Evolutionary conservation across 2,113 vertebrate species (phyloP).

Genomic region (Actenoides lindsayi): DNA sequence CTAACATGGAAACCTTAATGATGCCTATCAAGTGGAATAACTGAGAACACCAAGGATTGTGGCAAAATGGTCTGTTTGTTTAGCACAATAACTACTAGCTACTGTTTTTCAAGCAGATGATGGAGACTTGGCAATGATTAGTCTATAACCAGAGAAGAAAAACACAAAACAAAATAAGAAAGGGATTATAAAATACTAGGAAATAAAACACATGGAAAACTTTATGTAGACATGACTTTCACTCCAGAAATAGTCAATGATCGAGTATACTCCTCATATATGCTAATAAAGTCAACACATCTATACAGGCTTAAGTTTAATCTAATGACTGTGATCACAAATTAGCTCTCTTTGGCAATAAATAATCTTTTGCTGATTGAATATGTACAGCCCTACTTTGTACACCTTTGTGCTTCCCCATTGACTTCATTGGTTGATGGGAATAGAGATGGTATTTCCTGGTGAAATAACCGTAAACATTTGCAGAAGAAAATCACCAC

Average conservation of each 20-base stretch:
- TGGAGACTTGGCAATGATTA: slow-evolving; percentile 25
- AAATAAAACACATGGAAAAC: slow-evolving; percentile 39
- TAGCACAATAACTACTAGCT: background rate
- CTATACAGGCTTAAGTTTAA: background rate
- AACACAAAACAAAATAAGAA: slow-evolving; percentile 16
- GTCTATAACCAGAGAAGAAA: background rate
- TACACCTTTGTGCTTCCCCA: background rate
- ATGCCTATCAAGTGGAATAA: background rate
- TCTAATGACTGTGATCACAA: slow-evolving; percentile 36
- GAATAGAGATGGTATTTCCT: background rate
- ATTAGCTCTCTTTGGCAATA: slow-evolving; percentile 32
- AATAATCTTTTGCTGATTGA: slow-evolving; percentile 30
- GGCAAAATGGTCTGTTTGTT: background rate
- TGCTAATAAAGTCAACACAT: background rate
- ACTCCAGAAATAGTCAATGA: slow-evolving; percentile 25
- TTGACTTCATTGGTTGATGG: background rate
- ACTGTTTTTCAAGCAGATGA: slow-evolving; percentile 35
- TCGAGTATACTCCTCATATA: background rate
- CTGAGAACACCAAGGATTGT: background rate
- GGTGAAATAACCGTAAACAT: background rate
- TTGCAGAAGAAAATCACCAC: background rate
- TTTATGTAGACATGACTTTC: slow-evolving; percentile 32
- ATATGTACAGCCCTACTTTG: background rate
- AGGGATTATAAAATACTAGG: background rate
- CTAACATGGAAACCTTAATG: slow-evolving; percentile 15